Base-by-base conservation (phyloP, 2,888 invertebrate species). In the Drosophila neoperkinsi region DNA sequence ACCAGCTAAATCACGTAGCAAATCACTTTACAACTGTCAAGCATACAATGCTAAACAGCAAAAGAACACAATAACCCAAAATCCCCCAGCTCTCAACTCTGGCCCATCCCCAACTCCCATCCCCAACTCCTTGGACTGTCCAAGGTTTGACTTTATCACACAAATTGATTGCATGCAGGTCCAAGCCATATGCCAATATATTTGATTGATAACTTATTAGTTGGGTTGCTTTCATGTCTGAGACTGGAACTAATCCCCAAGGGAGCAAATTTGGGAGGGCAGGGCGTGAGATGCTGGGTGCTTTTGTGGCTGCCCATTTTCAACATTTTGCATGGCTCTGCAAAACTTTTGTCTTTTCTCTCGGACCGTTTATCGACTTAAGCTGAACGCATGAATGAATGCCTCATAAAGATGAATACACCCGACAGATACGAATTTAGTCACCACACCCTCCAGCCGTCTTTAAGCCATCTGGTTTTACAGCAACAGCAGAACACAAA, bases 121-220 rank as follows among this genome's bases (percentile, higher is more conserved):
- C 28, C 36, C 43, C 41, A 55, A 4, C 10, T 33, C 28, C 46
- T 28, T 41, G 9, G 34, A 34, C 30, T 75, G 71, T 71, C 61
- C 66, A 65, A 71, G 60, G 56, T 58, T 81, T 79, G 79, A 81
- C 66, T 79, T 79, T 81, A 79, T 79, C 79, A 66, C 38, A 79
- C 77, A 81, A 79, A 79, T 79, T 79, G 79, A 79, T 79, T 73
- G 77, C 65, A 81, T 81, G 77, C 79, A 77, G 81, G 81, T 77
- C 71, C 74, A 74, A 70, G 68, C 85, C 88, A 85, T 90, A 77
- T 86, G 85, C 88, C 88, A 74, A 84, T 84, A 90, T 72, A 81
- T 90, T 90, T 86, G 85, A 86, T 86, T 86, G 90, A 86, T 86
- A 88, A 90, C 84, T 90, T 85, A 85, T 85, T 90, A 90, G 90